These are phyloP conservation scores for Drosophila tsacasi DNA, from an alignment of 1,140 invertebrate genomes.

Conservation along the genomic window DNA sequence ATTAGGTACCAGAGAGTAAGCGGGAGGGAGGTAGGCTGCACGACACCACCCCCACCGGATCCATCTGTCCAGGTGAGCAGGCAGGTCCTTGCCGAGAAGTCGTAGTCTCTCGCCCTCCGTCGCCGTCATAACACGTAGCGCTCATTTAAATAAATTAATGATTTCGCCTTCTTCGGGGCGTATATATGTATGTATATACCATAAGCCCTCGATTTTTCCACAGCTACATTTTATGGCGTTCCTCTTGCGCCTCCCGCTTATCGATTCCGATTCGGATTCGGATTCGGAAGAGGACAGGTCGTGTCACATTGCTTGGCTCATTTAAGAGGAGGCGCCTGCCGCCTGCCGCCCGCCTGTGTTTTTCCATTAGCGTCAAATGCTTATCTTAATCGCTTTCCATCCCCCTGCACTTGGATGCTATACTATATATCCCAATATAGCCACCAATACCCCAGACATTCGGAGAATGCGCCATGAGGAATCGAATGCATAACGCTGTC, in stretches of 20 bases:
- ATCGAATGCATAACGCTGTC: slow-evolving; percentile 32
- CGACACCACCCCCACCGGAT: slow-evolving; percentile 8
- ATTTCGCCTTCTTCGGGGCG: slow-evolving; percentile 33
- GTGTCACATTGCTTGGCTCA: slow-evolving; percentile 69
- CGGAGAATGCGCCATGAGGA: background rate
- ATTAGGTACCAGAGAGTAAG: slow-evolving; percentile 63
- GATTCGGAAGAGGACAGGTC: slow-evolving; percentile 61
- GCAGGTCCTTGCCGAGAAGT: background rate
- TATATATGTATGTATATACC: background rate
- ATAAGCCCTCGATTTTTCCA: slow-evolving; percentile 31
- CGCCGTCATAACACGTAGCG: slow-evolving; percentile 66
- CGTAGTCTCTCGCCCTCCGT: slow-evolving; percentile 5
- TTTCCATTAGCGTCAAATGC: slow-evolving; percentile 64
- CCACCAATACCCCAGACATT: background rate
- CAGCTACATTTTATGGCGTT: slow-evolving; percentile 66
- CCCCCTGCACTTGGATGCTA: slow-evolving; percentile 16
- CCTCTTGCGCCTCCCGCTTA: slow-evolving; percentile 35
- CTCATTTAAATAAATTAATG: slow-evolving; percentile 81
- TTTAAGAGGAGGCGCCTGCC: slow-evolving; percentile 35
- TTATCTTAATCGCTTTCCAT: slow-evolving; percentile 75
- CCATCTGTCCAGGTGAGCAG: slow-evolving; percentile 11
- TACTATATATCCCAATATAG: background rate
- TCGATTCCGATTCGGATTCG: slow-evolving; percentile 57
- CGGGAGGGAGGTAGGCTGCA: no score
- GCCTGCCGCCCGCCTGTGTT: slow-evolving; percentile 13